Base-by-base conservation (phyloP, 37 sponge, comb jelly and placozoan genomes). In the Agelas oroides region DNA sequence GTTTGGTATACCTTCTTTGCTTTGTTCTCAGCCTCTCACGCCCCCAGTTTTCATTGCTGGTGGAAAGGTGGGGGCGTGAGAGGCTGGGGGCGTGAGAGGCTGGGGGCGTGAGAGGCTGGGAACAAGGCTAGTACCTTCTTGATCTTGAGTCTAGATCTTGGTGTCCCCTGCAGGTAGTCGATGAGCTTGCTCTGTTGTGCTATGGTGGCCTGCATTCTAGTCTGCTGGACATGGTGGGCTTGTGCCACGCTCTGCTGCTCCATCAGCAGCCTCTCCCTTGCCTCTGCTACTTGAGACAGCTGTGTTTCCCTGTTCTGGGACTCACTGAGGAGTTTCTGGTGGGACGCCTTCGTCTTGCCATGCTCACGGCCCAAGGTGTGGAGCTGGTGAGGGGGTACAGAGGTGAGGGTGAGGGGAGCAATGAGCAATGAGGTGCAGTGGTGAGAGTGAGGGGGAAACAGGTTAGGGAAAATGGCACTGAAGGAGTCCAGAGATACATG, bases 171-270 rank as follows among this genome's bases (percentile, higher is more conserved):
- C 16, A 89, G 78, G 69, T 82, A 83, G 79, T 83, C 72, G 30
- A 89, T 89, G 54, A 89, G 90, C 65, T 89, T 89, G 79, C 72
- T 79, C 73, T 89, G 90, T 78, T 89, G 90, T n/a, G 73, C 73
- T 69, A 81, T 81, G 81, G 87, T 90, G 80, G 74, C 74, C 70
- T 85, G 91, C 41, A 90, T 57, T 25, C 67, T 39, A 15, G 75
- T 90, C 80, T 83, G 79, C 79, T 88, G 82, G 46, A 46, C 6
- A 25, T 66, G 27, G 33, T 67, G 83, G n/a, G 71, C 58, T 27
- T 77, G 73, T 1, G 38, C 79, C 1, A 67, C 75, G 8, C 17
- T 53, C 71, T 54, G 53, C 55, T 87, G 67, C 77, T 87, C 70
- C 32, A 74, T 25, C 60, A 86, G 57, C 13, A 78, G 73, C 58